These are phyloP conservation scores for Yponomeuta cagnagella DNA, from an alignment of 2,888 invertebrate species.

Conservation along the genomic window DNA sequence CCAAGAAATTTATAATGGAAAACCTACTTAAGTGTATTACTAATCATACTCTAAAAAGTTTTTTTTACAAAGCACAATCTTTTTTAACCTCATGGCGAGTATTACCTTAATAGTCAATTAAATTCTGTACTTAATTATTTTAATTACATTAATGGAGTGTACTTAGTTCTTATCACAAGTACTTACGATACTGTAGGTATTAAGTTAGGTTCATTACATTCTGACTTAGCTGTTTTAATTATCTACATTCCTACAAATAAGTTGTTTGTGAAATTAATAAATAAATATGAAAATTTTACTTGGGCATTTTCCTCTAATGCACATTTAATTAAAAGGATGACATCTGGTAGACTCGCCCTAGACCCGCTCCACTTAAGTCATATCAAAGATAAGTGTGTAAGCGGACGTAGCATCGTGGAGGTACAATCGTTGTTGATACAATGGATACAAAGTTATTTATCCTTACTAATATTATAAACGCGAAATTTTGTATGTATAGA, in stretches of 20 bases:
- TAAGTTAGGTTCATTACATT: neutral
- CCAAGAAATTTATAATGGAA: conserved; percentile 11
- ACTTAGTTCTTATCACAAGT: neutral
- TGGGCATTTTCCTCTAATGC: neutral
- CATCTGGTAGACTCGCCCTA: neutral
- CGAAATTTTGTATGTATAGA: no score
- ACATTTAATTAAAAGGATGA: neutral
- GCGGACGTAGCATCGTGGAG: no score
- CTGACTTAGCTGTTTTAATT: neutral
- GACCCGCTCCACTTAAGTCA: no score
- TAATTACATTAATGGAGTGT: neutral
- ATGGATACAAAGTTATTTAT: no score
- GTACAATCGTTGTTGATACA: no score
- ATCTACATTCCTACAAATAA: conserved; percentile 39
- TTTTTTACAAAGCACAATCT: conserved; percentile 8
- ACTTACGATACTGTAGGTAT: neutral
- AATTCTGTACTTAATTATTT: conserved; percentile 7
- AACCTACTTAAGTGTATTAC: conserved; percentile 18
- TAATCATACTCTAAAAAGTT: neutral
- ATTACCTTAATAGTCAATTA: conserved; percentile 45
- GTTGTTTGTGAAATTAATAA: conserved; percentile 61
- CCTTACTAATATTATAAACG: no score
- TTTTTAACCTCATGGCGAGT: conserved; percentile 26
- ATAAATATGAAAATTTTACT: conserved; percentile 34
- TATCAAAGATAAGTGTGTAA: no score